Percentiles rank a stretch among this genome's conserved stretches.
Conservation (phyloP, 1,140 invertebrate genomes). For the Octopus sinensis region DNA sequence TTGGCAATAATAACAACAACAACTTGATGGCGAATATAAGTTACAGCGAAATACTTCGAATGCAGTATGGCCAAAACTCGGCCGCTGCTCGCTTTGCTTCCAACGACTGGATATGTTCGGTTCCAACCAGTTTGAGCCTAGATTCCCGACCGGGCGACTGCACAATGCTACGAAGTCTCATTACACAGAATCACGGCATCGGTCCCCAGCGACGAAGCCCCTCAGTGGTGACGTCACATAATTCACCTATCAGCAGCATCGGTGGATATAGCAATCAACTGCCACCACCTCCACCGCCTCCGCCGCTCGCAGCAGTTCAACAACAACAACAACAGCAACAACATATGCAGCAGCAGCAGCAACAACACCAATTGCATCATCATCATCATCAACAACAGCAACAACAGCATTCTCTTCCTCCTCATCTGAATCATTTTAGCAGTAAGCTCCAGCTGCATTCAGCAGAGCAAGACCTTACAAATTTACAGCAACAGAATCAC, state of each 20-base stretch:
- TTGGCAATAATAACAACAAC: background rate
- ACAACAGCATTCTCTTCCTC: conserved; percentile 4
- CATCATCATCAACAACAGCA: conserved; percentile 6
- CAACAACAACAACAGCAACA: background rate
- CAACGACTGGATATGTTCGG: conserved; percentile 8
- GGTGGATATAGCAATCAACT: background rate
- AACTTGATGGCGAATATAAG: background rate
- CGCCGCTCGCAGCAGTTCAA: background rate
- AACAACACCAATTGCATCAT: background rate
- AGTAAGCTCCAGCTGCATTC: background rate
- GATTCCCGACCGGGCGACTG: conserved; percentile 19
- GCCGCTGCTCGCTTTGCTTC: background rate
- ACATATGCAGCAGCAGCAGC: conserved; percentile 14
- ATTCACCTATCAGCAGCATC: background rate
- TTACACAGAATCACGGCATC: conserved; percentile 21
- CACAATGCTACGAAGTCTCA: conserved; percentile 28
- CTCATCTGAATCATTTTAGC: background rate
- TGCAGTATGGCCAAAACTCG: conserved; percentile 9
- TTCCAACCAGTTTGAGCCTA: conserved; percentile 24
- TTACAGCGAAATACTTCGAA: background rate
- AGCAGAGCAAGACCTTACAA: background rate
- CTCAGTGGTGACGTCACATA: background rate
- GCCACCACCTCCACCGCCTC: background rate
- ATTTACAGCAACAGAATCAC: background rate
- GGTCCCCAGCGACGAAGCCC: background rate